A percentile compares a stretch with the other conserved stretches of the same genome.
These are phyloP conservation scores for Tipula lateralis DNA, from an alignment of 2,888 invertebrate species.

Conservation along the genomic window DNA sequence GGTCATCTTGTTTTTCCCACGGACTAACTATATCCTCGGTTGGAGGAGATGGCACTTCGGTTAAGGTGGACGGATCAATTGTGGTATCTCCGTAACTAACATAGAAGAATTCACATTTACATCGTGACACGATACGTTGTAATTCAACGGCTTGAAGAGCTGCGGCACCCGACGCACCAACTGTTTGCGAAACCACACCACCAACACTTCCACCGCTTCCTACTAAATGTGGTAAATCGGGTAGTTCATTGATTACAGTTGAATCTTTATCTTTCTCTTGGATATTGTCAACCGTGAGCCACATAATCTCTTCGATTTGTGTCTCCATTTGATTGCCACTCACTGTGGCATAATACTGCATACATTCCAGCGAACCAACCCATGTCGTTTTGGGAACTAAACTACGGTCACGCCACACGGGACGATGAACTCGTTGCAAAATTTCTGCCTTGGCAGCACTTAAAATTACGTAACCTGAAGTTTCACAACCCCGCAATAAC, in stretches of 20 bases:
- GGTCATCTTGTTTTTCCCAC: constrained; percentile 78
- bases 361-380: constrained; percentile 90
- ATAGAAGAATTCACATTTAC: constrained; percentile 98
- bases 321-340: constrained; percentile 65
- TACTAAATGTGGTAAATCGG: constrained; percentile 83
- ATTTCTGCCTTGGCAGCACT: constrained; percentile 96
- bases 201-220: constrained; percentile 95
- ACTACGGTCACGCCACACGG: constrained; percentile 82
- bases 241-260: constrained; percentile 70
- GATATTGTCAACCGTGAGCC: constrained; percentile 92
- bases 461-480: constrained; percentile 93
- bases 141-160: constrained; percentile 64
- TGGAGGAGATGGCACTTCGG: constrained; percentile 66
- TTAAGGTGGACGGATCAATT: constrained; percentile 51
- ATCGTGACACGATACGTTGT: constrained; percentile 94
- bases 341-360: constrained; percentile 99
- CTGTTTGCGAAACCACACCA: constrained; percentile 88
- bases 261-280: constrained; percentile 77
- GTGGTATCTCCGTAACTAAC: constrained; percentile 82
- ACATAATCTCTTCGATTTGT: constrained; percentile 79
- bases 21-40: constrained; percentile 64
- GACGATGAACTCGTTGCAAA: constrained; percentile 79
- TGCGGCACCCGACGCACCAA: constrained; percentile 71
- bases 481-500: constrained; percentile 92
- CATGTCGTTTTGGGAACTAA: constrained; percentile 92